Evolutionary conservation across 2,888 invertebrate species (phyloP).

Genomic region (Ochropleura plecta): DNA sequence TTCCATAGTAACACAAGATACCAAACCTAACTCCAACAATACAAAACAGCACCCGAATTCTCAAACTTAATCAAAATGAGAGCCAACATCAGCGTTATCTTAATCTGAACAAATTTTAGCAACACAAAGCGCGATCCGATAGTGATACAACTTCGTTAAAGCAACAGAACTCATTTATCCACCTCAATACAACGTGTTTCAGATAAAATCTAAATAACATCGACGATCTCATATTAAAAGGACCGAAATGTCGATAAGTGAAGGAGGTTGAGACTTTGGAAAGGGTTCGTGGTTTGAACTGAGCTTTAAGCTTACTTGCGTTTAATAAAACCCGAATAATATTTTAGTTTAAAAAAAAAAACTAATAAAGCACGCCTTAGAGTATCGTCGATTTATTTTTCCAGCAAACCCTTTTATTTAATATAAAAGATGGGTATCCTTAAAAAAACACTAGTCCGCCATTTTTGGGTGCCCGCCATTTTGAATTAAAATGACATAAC

Average conservation of each 20-base stretch:
- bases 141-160: conserved; percentile 75
- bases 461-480: no score
- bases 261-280: conserved; percentile 57
- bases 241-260: conserved; percentile 80
- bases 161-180: conserved; percentile 83
- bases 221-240: conserved; percentile 85
- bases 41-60: conserved; percentile 21
- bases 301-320: not conserved
- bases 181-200: conserved; percentile 83
- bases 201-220: conserved; percentile 85
- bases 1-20: not conserved
- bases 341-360: no score
- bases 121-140: conserved; percentile 71
- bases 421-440: no score
- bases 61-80: conserved; percentile 65
- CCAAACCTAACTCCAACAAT: conserved; percentile 25
- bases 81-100: conserved; percentile 55
- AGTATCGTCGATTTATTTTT: no score
- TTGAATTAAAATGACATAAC: no score
- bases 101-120: conserved; percentile 66
- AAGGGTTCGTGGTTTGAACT: conserved; percentile 10
- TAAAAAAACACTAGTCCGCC: no score
- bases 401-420: no score
- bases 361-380: no score
- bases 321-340: no score